Base-by-base conservation (phyloP, 1,140 invertebrate species). In the Vanessa tameamea region DNA sequence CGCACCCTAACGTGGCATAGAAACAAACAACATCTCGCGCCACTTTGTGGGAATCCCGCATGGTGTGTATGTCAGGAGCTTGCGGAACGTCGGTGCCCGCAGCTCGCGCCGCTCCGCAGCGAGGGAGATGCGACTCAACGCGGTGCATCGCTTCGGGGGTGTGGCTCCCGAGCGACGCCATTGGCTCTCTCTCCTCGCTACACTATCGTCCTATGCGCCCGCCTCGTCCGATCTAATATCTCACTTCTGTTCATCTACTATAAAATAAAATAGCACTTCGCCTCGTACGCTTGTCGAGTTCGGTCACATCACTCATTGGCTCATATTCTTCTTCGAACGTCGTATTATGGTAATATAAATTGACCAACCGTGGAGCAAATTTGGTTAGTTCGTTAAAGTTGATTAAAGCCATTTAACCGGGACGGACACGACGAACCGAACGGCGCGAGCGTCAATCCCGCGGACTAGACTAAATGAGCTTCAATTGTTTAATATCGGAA, bases 361-460 rank as follows among this genome's bases (percentile, higher is more conserved):
- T 93, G 92, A 91, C 91, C 92, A 93, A 93, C 92, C 90, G 91
- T 84, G 87, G 90, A 87, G 82, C 88, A 92, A 92, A 90, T 92
- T 93, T 87, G 88, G 90, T 93, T 93, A 93, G 92, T 93, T 93
- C 87, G 90, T 92, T 93, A 93, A 91, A 91, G 91, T 89, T 93
- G 92, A 93, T 93, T 93, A 93, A 93, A 93, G 92, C 87, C 92
- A 93, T 93, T 93, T 93, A 93, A 91, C 87, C 88, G 87, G 87
- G 84, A 87, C 89, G 85, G 82, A 86, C 84, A 86, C 87, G 87
- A 85, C 85, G 85, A 87, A 84, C 87, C 88, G 87, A 85, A 90
- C 90, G 90, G 88, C 84, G 88, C 88, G 85, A 86, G 82, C 87
- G 85, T 84, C 88, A 85, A 89, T 89, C 88, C 86, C 89, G 85